Conservation (phyloP, 1,140 invertebrate genomes). For the Zaprionus camerounensis region DNA sequence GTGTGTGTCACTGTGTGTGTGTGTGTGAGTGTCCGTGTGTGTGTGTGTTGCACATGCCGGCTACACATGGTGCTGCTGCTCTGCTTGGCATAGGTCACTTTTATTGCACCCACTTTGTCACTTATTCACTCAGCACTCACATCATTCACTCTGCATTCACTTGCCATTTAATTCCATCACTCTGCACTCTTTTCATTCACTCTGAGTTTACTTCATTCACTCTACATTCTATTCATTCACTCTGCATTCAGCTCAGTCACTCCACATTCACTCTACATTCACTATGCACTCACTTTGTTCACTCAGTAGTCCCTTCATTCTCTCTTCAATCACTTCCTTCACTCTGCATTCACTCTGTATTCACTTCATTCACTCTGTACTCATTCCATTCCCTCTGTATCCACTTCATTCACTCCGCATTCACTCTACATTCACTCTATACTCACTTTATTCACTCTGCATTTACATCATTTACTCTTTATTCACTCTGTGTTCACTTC, state of each 20-base stretch:
- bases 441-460: too few species aligned
- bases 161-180: neutral
- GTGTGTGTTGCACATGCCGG: slow-evolving; percentile 33
- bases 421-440: too few species aligned
- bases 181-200: too few species aligned
- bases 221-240: too few species aligned
- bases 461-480: too few species aligned
- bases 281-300: neutral
- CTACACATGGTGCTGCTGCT: slow-evolving; percentile 39
- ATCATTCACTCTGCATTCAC: neutral
- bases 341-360: neutral
- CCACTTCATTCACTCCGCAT: too few species aligned
- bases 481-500: too few species aligned
- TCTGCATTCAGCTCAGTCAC: too few species aligned
- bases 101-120: slow-evolving; percentile 24
- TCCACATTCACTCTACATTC: neutral
- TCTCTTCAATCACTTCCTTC: too few species aligned
- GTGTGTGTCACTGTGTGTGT: neutral
- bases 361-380: neutral
- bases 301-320: neutral
- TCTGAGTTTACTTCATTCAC: too few species aligned
- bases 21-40: slow-evolving; percentile 1
- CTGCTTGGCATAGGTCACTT: slow-evolving; percentile 45
- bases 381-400: too few species aligned
- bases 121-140: slow-evolving; percentile 8